A percentile compares a stretch with the other conserved stretches of the same genome.
Evolutionary conservation across 2,113 vertebrate genomes (phyloP).

Genomic region (Falcunculus frontatus): DNA sequence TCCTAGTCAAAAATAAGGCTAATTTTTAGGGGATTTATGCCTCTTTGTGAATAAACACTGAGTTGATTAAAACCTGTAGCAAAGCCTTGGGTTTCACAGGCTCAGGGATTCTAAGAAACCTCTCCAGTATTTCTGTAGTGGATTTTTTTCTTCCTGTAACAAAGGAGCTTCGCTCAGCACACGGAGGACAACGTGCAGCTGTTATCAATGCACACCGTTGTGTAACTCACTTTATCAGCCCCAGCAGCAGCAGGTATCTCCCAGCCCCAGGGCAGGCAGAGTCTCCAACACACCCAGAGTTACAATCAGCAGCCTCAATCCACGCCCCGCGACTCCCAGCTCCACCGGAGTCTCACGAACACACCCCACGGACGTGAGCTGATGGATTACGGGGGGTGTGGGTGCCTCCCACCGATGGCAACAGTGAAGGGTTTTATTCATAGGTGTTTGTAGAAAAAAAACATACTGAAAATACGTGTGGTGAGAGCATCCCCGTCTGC

Average conservation of each 20-base stretch:
- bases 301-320: background rate
- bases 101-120: background rate
- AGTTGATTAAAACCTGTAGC: background rate
- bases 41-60: background rate
- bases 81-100: background rate
- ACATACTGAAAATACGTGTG: background rate
- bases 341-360: fast-evolving
- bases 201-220: background rate
- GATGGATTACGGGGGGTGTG: background rate
- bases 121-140: background rate
- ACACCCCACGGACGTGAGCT: fast-evolving
- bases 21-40: background rate
- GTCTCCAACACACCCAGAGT: background rate
- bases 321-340: background rate
- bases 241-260: background rate
- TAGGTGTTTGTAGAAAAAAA: background rate
- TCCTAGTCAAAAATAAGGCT: background rate
- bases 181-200: background rate
- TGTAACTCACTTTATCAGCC: background rate
- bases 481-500: background rate
- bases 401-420: background rate
- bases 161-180: background rate
- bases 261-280: background rate
- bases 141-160: background rate
- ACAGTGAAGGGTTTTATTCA: background rate